Evolutionary conservation across 2,113 vertebrate genomes (phyloP).

Genomic region (Lipophrys pholis): DNA sequence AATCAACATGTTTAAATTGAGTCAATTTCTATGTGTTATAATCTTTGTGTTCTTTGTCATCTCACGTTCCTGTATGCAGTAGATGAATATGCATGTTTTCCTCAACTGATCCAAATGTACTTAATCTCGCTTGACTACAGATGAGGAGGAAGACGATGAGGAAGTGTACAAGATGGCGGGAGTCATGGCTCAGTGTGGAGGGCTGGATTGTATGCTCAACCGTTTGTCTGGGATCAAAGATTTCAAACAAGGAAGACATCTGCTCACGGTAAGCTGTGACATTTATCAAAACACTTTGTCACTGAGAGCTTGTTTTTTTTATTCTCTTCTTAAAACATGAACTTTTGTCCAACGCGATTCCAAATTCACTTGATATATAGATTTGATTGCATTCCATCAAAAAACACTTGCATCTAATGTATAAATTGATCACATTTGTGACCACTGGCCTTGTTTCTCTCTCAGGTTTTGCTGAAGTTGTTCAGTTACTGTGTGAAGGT

Average conservation of each 20-base stretch:
- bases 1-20: not conserved
- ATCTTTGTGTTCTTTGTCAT: not conserved
- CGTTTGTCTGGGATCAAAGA: slow-evolving; percentile 96
- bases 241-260: slow-evolving; percentile 97
- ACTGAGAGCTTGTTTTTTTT: not conserved
- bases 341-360: too few species aligned
- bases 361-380: too few species aligned
- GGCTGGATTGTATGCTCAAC: slow-evolving; percentile 97
- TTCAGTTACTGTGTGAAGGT: slow-evolving; percentile 99
- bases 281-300: not conserved
- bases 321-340: not conserved
- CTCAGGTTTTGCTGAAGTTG: slow-evolving; percentile 93
- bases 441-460: not conserved
- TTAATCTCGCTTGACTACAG: slow-evolving; percentile 73
- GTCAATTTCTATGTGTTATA: too few species aligned
- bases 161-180: slow-evolving; percentile 99
- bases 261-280: slow-evolving; percentile 89
- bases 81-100: not conserved
- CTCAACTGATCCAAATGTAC: not conserved
- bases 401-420: too few species aligned
- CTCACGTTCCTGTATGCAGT: not conserved
- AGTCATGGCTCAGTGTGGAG: slow-evolving; percentile 98
- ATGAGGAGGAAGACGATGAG: slow-evolving; percentile 98
- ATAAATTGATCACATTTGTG: not conserved
- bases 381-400: too few species aligned